A percentile compares a stretch with the other conserved stretches of the same genome.
Evolutionary conservation across 2,797 vertebrate species (phyloP).

Genomic region (Benthosema pterotum): DNA sequence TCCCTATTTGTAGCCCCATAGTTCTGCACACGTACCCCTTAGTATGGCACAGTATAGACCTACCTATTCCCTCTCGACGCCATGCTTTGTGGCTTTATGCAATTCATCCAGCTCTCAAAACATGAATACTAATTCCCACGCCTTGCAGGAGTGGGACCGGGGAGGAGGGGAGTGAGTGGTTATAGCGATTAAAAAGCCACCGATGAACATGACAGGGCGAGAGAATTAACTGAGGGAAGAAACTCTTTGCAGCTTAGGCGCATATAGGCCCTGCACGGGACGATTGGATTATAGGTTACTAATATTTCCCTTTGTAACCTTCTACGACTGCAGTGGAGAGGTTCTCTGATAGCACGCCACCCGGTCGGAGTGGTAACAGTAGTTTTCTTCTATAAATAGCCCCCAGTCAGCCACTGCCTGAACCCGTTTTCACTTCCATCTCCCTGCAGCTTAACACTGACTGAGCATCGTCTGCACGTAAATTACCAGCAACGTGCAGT

Average conservation of each 20-base stretch:
- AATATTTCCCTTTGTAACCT: slow-evolving; percentile 19
- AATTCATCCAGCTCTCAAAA: slow-evolving; percentile 4
- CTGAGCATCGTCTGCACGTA: slow-evolving; percentile 4
- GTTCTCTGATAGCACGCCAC: neutral
- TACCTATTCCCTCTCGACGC: neutral
- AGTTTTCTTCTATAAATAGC: slow-evolving; percentile 26
- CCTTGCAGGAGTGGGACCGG: neutral
- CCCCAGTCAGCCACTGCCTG: neutral
- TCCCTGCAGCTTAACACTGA: neutral
- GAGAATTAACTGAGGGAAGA: slow-evolving; percentile 5
- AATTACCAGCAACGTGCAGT: neutral
- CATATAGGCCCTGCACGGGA: neutral
- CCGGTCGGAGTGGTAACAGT: slow-evolving; percentile 3
- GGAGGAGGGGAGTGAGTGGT: neutral
- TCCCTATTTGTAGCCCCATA: too few species aligned
- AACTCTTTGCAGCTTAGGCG: neutral
- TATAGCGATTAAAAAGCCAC: slow-evolving; percentile 13
- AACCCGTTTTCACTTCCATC: neutral
- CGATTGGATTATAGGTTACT: slow-evolving; percentile 12
- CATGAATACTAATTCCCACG: slow-evolving; percentile 3
- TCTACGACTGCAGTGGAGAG: neutral
- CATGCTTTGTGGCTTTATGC: neutral
- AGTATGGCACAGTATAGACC: neutral
- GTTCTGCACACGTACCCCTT: too few species aligned
- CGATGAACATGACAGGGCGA: neutral